A percentile compares a stretch with the other conserved stretches of the same genome.
These are phyloP conservation scores for Epizoanthus illoricatus DNA, from an alignment of 92 coral and sea anemone species.

Conservation along the genomic window DNA sequence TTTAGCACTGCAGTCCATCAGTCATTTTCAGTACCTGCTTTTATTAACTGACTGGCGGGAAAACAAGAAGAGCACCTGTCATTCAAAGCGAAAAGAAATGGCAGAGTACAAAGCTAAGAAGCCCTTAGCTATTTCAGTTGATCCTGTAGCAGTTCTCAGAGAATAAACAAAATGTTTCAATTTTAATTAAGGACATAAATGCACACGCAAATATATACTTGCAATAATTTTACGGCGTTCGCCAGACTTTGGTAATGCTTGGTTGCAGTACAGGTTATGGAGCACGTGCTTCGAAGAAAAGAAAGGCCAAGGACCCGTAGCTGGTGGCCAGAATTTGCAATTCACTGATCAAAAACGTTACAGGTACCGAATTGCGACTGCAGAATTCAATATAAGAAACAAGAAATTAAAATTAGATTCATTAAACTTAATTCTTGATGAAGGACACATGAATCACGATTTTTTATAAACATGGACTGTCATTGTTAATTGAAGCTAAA, in stretches of 20 bases:
- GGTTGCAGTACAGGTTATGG: neutral
- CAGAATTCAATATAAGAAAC: constrained; percentile 4
- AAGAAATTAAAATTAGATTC: neutral
- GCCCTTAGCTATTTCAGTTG: constrained; percentile 10
- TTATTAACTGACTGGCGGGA: neutral
- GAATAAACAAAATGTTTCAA: constrained; percentile 5
- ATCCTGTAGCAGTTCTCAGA: constrained; percentile 20
- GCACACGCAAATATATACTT: neutral
- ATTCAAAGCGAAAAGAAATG: neutral
- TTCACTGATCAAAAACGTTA: neutral
- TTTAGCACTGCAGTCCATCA: neutral
- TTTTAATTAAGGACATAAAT: constrained; percentile 5
- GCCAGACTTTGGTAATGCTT: neutral
- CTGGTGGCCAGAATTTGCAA: neutral
- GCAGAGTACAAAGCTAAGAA: neutral
- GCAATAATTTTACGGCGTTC: neutral
- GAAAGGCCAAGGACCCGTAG: too few relatives aligned
- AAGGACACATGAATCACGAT: neutral
- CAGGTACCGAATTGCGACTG: neutral
- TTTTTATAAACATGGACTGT: neutral
- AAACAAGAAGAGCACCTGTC: neutral
- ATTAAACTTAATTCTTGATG: neutral
- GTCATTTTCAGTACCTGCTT: neutral
- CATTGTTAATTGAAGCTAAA: constrained; percentile 16
- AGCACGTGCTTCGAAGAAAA: constrained; percentile 22